These are phyloP conservation scores for Thalpophila matura DNA, from an alignment of 2,888 invertebrate species.

Conservation along the genomic window DNA sequence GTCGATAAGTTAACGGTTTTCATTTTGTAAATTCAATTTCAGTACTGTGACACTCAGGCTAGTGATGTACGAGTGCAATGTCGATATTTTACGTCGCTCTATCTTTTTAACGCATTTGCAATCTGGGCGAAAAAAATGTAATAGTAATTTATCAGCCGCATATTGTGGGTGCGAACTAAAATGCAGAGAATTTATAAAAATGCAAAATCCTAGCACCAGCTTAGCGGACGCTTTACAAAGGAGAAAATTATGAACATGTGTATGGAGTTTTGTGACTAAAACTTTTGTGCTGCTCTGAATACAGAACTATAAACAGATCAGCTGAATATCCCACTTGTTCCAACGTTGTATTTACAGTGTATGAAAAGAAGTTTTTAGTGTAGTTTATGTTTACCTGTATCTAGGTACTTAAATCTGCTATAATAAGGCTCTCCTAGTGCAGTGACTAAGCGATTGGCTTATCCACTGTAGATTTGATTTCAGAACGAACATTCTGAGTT, in stretches of 20 bases:
- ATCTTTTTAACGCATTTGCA: conserved; percentile 55
- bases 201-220: conserved; percentile 25
- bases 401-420: no score
- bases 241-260: conserved; percentile 40
- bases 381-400: background rate
- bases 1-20: conserved; percentile 85
- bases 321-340: background rate
- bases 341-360: conserved; percentile 2
- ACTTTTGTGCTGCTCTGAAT: conserved; percentile 32
- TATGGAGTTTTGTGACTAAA: conserved; percentile 30
- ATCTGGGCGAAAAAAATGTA: conserved; percentile 40
- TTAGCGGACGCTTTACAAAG: conserved; percentile 30
- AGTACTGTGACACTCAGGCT: conserved; percentile 73
- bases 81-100: conserved; percentile 52
- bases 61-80: conserved; percentile 62
- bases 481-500: no score
- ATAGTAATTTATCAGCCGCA: conserved; percentile 34
- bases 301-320: conserved; percentile 26
- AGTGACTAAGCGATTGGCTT: no score
- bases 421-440: no score
- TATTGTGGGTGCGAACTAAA: conserved; percentile 40
- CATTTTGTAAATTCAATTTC: conserved; percentile 85
- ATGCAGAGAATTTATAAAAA: conserved; percentile 42
- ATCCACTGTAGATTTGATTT: no score
- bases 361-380: conserved; percentile 11